These are phyloP conservation scores for Erannis defoliaria DNA, from an alignment of 2,888 invertebrate species.

Conservation along the genomic window DNA sequence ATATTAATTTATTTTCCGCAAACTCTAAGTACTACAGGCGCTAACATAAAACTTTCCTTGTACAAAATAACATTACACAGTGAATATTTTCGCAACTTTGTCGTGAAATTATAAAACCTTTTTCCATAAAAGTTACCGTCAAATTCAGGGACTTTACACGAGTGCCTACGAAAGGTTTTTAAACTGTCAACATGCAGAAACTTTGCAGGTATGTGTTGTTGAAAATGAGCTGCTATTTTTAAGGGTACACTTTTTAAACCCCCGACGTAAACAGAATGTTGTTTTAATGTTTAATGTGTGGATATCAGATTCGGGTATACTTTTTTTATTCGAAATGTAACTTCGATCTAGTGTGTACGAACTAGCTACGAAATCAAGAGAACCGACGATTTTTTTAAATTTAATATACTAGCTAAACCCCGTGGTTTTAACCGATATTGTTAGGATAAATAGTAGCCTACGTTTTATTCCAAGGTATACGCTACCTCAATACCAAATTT, in stretches of 20 bases:
- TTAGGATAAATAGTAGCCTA: too few relatives aligned
- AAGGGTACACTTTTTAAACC: not conserved
- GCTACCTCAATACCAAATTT: too few relatives aligned
- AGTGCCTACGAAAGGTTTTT: slow-evolving; percentile 1
- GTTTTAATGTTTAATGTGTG: too few relatives aligned
- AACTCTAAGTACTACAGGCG: not conserved
- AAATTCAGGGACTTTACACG: slow-evolving; percentile 15
- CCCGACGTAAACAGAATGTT: not conserved
- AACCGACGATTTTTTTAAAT: too few relatives aligned
- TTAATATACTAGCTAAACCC: too few relatives aligned
- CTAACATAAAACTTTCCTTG: slow-evolving; percentile 17
- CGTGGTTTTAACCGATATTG: too few relatives aligned
- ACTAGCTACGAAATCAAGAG: too few relatives aligned
- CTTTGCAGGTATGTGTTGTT: slow-evolving; percentile 10
- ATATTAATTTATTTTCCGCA: slow-evolving; percentile 15
- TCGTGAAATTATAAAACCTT: slow-evolving; percentile 6
- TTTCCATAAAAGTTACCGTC: slow-evolving; percentile 9
- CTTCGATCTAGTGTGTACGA: too few relatives aligned
- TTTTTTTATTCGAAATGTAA: too few relatives aligned
- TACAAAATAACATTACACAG: slow-evolving; percentile 10
- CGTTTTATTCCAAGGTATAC: too few relatives aligned
- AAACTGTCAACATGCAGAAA: slow-evolving; percentile 11
- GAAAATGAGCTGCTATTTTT: not conserved
- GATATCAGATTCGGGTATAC: too few relatives aligned
- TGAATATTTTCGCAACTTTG: slow-evolving; percentile 13